Percentiles rank a stretch among this genome's conserved stretches.
phyloP scores from a whole-genome alignment of 2,888 invertebrate genomes.

The Blastobasis lacticolella region DNA sequence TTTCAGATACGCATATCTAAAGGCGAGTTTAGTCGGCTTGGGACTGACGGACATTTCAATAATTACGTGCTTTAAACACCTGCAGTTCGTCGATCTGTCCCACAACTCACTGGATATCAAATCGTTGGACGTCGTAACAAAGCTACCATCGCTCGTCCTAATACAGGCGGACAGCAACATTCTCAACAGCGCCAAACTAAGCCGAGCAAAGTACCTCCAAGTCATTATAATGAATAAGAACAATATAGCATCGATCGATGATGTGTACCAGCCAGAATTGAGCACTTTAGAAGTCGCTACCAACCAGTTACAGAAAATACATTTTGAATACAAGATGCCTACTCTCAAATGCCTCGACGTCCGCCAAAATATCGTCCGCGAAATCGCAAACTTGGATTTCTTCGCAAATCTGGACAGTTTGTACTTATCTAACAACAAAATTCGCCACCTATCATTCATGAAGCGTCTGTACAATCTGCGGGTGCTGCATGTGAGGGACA shows the following conservation, averaged over 20 bases:
- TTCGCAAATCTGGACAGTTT: conserved; percentile 78
- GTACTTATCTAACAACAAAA: conserved; percentile 84
- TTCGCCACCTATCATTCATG: conserved; percentile 76
- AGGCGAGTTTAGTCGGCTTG: conserved; percentile 63
- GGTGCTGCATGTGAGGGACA: conserved; percentile 82
- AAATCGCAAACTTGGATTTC: conserved; percentile 48
- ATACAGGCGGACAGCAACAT: conserved; percentile 74
- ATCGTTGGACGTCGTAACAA: conserved; percentile 57
- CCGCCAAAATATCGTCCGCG: conserved; percentile 61
- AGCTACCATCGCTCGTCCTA: conserved; percentile 70
- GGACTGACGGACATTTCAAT: conserved; percentile 67
- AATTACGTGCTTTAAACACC: conserved; percentile 64
- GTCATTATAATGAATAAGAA: conserved; percentile 73
- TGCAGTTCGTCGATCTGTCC: conserved; percentile 74
- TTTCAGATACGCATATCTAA: conserved; percentile 74
- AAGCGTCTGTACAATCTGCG: conserved; percentile 74
- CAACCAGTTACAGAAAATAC: conserved; percentile 50
- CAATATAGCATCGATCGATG: conserved; percentile 58
- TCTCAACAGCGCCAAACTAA: conserved; percentile 59
- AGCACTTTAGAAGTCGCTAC: conserved; percentile 71
- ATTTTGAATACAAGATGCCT: conserved; percentile 40
- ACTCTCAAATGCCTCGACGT: conserved; percentile 71
- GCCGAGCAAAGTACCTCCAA: conserved; percentile 74
- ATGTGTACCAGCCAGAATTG: conserved; percentile 70
- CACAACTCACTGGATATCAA: conserved; percentile 65